Conservation (phyloP, 2,888 invertebrate genomes). For the Quadroppia sp. region DNA sequence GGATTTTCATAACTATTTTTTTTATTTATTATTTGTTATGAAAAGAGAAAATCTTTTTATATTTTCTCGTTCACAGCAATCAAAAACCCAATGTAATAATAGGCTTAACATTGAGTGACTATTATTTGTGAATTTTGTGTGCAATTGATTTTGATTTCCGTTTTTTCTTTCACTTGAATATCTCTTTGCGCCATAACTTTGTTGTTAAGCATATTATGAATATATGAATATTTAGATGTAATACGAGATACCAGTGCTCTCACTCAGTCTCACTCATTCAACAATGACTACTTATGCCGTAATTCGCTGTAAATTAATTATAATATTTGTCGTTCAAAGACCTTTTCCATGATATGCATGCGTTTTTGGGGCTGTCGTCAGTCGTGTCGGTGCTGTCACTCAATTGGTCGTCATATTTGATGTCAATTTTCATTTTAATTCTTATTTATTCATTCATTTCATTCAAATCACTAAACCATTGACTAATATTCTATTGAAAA, state of each 20-base stretch:
- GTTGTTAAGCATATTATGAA: neutral
- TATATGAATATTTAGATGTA: neutral
- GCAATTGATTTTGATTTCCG: conserved; percentile 31
- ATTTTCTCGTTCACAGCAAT: neutral
- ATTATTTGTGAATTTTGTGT: conserved; percentile 17
- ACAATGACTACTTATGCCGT: neutral
- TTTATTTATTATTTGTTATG: neutral
- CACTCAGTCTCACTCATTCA: too few relatives aligned
- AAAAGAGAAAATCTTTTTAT: neutral
- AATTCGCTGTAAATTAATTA: conserved; percentile 36
- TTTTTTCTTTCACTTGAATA: neutral
- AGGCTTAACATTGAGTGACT: conserved; percentile 20
- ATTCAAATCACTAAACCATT: neutral
- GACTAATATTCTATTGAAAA: neutral
- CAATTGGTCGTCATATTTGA: neutral
- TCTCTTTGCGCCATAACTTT: neutral
- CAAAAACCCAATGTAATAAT: conserved; percentile 27
- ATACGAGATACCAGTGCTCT: neutral
- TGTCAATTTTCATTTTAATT: neutral
- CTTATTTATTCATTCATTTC: neutral
- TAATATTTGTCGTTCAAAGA: conserved; percentile 18
- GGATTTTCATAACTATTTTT: neutral
- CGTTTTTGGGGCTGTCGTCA: neutral
- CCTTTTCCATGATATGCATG: neutral
- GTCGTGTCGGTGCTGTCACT: neutral